A percentile compares a stretch with the other conserved stretches of the same genome.
Conservation (phyloP, 92 coral and sea anemone genomes). For the Porites divaricata region DNA sequence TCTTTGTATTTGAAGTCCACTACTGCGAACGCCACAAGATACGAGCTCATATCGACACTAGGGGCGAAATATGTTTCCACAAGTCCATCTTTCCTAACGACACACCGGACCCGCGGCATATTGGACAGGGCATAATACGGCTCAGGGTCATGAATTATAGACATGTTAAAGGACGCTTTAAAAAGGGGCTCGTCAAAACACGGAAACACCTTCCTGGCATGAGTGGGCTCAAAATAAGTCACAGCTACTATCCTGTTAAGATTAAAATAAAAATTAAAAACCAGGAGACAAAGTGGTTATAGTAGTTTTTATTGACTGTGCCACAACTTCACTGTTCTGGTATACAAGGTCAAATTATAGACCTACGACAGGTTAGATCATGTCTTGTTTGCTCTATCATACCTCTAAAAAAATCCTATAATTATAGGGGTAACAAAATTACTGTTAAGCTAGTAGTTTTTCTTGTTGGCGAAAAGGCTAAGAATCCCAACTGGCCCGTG, state of each 20-base stretch:
- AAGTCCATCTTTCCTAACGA: conserved; percentile 45
- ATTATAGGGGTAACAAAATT: too few species aligned
- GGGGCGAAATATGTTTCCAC: conserved; percentile 60
- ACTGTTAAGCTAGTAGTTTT: too few species aligned
- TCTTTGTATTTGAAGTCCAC: conserved; percentile 58
- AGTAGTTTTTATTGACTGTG: too few species aligned
- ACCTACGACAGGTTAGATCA: too few species aligned
- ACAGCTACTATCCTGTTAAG: conserved; percentile 38
- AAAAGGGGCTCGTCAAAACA: conserved; percentile 68
- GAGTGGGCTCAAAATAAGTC: conserved; percentile 63
- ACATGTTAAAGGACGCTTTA: conserved; percentile 60
- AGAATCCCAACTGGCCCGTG: too few species aligned
- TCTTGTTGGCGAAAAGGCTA: too few species aligned
- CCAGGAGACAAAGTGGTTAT: too few species aligned
- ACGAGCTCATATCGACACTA: conserved; percentile 65
- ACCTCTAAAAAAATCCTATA: too few species aligned
- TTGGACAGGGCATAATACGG: conserved; percentile 61
- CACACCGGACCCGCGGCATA: conserved; percentile 48
- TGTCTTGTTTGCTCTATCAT: too few species aligned
- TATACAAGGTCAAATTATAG: too few species aligned
- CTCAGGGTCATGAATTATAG: conserved; percentile 48
- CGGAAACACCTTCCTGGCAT: conserved; percentile 62
- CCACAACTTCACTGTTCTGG: too few species aligned
- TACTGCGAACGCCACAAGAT: conserved; percentile 64
- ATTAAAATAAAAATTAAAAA: neutral